phyloP scores from a whole-genome alignment of 1,140 invertebrate genomes.

The Dufourea novaeangliae region DNA sequence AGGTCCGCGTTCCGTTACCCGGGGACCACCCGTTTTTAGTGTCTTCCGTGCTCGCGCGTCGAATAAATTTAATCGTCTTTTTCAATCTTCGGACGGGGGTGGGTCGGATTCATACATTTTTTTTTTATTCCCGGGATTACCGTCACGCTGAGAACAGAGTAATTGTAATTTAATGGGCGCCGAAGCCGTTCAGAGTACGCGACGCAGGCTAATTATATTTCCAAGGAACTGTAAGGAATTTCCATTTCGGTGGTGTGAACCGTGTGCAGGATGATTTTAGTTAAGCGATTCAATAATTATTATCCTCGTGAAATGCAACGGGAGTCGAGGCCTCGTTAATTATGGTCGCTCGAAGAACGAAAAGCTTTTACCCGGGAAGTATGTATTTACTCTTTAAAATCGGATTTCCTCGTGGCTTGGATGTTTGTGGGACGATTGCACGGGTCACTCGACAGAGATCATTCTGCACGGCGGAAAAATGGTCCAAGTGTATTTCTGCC shows the following conservation, averaged over 20 bases:
- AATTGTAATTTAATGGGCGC: slow-evolving; percentile 20
- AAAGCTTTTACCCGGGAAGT: neutral
- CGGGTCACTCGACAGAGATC: neutral
- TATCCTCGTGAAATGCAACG: no score
- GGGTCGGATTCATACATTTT: neutral
- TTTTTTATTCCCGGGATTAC: slow-evolving; percentile 6
- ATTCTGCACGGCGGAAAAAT: neutral
- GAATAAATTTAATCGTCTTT: slow-evolving; percentile 24
- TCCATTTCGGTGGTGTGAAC: no score
- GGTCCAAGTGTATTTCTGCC: neutral
- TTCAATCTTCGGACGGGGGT: neutral
- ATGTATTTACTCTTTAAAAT: neutral
- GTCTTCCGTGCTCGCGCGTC: neutral
- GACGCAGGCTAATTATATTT: no score
- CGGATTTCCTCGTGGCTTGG: no score
- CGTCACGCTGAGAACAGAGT: neutral
- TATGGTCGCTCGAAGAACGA: no score
- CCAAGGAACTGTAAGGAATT: no score
- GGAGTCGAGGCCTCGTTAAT: no score
- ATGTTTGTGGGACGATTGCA: neutral
- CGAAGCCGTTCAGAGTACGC: no score
- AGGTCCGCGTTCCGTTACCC: neutral
- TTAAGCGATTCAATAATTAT: no score
- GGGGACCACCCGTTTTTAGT: neutral
- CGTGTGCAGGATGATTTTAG: no score